Percentiles rank a stretch among this genome's conserved stretches.
phyloP scores from a whole-genome alignment of 2,888 invertebrate species.

The Steinernema carpocapsae region DNA sequence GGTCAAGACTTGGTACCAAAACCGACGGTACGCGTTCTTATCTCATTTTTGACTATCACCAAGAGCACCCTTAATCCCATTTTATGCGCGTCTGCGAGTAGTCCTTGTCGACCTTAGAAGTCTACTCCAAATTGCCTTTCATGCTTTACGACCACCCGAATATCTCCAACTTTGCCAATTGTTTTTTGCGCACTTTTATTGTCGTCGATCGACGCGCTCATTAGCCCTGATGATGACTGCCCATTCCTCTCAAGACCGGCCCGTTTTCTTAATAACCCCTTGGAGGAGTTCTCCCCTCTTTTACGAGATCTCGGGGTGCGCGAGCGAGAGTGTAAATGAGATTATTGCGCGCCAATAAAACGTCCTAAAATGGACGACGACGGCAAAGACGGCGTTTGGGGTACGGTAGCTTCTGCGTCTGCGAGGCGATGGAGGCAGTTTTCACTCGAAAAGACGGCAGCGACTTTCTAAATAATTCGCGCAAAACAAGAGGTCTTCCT shows the following conservation, averaged over 20 bases:
- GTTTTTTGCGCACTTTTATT: slow-evolving; percentile 26
- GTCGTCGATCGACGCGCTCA: slow-evolving; percentile 7
- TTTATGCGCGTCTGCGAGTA: not conserved
- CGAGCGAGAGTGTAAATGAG: slow-evolving; percentile 33
- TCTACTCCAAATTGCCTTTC: not conserved
- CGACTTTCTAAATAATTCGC: no score
- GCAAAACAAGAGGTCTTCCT: no score
- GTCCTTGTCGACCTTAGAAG: no score
- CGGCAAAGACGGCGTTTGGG: not conserved
- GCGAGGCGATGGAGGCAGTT: slow-evolving; percentile 1
- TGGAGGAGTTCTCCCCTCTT: slow-evolving; percentile 6
- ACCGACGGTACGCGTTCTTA: slow-evolving; percentile 79
- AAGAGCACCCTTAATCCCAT: not conserved
- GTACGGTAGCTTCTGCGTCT: not conserved
- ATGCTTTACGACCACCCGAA: slow-evolving; percentile 26
- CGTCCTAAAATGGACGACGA: slow-evolving; percentile 27
- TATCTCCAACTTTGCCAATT: slow-evolving; percentile 3
- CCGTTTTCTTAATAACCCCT: slow-evolving; percentile 15
- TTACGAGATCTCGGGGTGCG: no score
- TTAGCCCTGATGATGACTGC: not conserved
- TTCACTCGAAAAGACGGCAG: not conserved
- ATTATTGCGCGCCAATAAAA: slow-evolving; percentile 36
- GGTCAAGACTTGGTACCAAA: slow-evolving; percentile 99
- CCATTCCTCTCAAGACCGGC: not conserved
- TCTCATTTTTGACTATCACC: no score